Conservation (phyloP, 1,140 invertebrate species). For the Phymorhynchus buccinoides region DNA sequence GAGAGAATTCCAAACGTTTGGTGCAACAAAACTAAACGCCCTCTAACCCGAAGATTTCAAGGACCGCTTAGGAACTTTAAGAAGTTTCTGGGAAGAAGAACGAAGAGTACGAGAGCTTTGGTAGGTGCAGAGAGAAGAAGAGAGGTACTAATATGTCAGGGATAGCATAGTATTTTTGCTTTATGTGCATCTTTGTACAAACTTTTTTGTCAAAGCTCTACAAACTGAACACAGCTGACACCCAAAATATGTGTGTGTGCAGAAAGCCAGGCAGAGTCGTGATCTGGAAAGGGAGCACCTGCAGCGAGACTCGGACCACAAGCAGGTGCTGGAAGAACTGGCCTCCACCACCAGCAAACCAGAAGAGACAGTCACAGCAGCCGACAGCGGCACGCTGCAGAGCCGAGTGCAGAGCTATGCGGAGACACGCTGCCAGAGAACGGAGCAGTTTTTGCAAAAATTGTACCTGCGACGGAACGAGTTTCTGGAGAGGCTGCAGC, state of each 20-base stretch:
- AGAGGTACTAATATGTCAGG: too few species aligned
- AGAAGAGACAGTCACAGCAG: background rate
- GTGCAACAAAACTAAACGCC: too few species aligned
- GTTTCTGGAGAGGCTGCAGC: slow-evolving; percentile 43
- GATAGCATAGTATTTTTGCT: too few species aligned
- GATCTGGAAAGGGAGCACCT: slow-evolving; percentile 50
- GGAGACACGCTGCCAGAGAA: slow-evolving; percentile 51
- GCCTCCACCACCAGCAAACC: slow-evolving; percentile 17
- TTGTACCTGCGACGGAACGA: slow-evolving; percentile 54
- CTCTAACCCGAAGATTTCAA: too few species aligned
- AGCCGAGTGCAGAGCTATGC: slow-evolving; percentile 51
- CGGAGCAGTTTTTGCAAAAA: slow-evolving; percentile 57
- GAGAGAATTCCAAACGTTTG: too few species aligned
- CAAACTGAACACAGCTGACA: too few species aligned
- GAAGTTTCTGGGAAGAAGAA: too few species aligned
- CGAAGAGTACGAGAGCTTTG: too few species aligned
- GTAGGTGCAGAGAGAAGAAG: too few species aligned
- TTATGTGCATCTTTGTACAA: too few species aligned
- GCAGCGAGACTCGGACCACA: slow-evolving; percentile 57
- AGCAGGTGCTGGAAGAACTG: slow-evolving; percentile 53
- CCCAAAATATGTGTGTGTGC: slow-evolving; percentile 22
- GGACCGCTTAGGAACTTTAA: too few species aligned
- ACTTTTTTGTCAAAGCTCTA: too few species aligned
- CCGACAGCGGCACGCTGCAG: slow-evolving; percentile 44
- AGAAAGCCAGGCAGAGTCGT: slow-evolving; percentile 61